Conservation (phyloP, 1,140 invertebrate species). For the Macrobrachium nipponense region DNA sequence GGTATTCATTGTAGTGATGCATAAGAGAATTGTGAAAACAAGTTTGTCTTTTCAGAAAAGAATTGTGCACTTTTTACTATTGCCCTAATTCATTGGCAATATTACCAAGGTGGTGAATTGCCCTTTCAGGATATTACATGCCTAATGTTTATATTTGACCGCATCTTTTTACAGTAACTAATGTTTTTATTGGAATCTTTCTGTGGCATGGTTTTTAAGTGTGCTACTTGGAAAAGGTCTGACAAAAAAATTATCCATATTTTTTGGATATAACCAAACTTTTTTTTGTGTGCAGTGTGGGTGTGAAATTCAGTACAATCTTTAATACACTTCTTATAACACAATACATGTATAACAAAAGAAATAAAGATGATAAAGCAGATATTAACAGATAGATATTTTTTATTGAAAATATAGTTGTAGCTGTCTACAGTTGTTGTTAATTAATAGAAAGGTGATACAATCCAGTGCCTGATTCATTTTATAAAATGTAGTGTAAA, state of each 20-base stretch:
- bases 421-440: constrained; percentile 16
- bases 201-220: too few species aligned
- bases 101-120: too few species aligned
- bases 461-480: constrained; percentile 34
- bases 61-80: too few species aligned
- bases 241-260: background rate
- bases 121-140: too few species aligned
- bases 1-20: too few species aligned
- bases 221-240: background rate
- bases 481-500: constrained; percentile 21
- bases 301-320: constrained; percentile 21
- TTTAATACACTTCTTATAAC: constrained; percentile 25
- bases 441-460: constrained; percentile 33
- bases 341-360: background rate
- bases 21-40: too few species aligned
- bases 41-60: too few species aligned
- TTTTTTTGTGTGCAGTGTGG: background rate
- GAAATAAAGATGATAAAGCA: background rate
- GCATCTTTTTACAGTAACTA: too few species aligned
- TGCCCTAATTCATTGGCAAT: too few species aligned
- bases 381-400: constrained; percentile 1
- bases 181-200: too few species aligned
- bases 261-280: background rate
- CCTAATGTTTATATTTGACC: too few species aligned
- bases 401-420: constrained; percentile 6